Evolutionary conservation across 2,113 vertebrate species (phyloP).

Genomic region (Podarcis cretensis): DNA sequence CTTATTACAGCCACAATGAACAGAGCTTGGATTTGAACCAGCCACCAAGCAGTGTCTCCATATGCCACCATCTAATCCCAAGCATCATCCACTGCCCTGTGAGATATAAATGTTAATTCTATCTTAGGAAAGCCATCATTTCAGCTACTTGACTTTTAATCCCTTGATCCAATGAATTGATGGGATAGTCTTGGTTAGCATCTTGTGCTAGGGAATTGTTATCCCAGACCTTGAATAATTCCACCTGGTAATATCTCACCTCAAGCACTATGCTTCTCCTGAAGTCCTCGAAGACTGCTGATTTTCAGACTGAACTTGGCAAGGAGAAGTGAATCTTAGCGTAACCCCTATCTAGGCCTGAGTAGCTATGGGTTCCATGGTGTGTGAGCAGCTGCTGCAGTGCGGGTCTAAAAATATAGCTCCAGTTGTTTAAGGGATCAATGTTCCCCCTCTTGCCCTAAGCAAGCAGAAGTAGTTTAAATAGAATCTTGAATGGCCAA

Average conservation of each 20-base stretch:
- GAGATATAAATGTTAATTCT: constrained; percentile 2
- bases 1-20: neutral
- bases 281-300: neutral
- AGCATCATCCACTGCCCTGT: neutral
- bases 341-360: neutral
- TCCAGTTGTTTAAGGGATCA: neutral
- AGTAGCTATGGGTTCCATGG: neutral
- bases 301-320: neutral
- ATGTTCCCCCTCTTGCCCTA: neutral
- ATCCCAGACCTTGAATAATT: neutral
- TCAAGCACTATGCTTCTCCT: neutral
- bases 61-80: constrained; percentile 6
- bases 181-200: neutral
- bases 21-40: neutral
- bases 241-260: neutral
- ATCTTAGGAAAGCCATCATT: neutral
- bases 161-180: neutral
- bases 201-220: neutral
- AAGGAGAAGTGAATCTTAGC: neutral
- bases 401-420: neutral
- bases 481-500: neutral
- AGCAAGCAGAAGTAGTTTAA: neutral
- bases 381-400: neutral
- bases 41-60: neutral
- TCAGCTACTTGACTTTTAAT: constrained; percentile 16